Conservation (phyloP, 2,113 vertebrate genomes). For the Pontoporia blainvillei region DNA sequence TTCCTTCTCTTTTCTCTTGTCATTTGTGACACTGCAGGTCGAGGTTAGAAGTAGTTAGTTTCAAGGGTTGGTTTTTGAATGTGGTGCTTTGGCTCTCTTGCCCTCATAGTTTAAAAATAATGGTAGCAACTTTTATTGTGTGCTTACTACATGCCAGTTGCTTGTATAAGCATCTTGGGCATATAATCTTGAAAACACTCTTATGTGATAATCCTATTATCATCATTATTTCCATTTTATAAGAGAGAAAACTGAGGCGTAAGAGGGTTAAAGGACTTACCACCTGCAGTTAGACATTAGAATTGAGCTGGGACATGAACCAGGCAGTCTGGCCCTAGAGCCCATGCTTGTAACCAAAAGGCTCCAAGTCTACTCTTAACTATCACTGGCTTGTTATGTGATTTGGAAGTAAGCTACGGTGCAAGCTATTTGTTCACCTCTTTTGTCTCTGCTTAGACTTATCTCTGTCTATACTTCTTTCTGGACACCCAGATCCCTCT, state of each 20-base stretch:
- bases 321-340: not conserved
- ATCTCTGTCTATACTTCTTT: not conserved
- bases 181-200: not conserved
- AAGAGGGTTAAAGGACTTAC: not conserved
- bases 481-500: not conserved
- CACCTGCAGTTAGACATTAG: not conserved
- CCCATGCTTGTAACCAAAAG: not conserved
- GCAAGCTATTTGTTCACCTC: not conserved
- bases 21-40: not conserved
- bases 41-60: not conserved
- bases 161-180: not conserved
- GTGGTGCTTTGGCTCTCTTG: not conserved
- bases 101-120: not conserved
- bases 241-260: not conserved
- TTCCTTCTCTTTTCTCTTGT: not conserved
- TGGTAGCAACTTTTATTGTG: not conserved
- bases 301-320: not conserved
- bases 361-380: not conserved
- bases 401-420: not conserved
- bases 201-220: not conserved
- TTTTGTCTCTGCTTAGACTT: not conserved
- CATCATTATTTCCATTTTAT: not conserved
- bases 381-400: not conserved
- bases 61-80: not conserved
- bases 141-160: not conserved